Evolutionary conservation across 2,797 vertebrate species (phyloP), one percentile per base, ranked within the genome.

Genomic region (Macroramphosus scolopax): DNA sequence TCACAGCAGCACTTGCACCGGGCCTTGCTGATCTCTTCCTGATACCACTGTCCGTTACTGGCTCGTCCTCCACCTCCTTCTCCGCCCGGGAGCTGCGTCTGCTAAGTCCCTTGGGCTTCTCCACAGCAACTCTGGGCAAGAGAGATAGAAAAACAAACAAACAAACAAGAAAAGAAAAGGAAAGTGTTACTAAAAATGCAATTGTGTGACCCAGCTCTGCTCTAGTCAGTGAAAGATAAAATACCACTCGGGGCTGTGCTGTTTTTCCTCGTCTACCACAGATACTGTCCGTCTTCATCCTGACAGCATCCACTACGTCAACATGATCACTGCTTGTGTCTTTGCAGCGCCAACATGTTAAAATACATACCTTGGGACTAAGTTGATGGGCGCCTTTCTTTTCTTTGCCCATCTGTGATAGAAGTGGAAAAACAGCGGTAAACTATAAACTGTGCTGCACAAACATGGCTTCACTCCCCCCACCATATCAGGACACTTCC

Each of bases 51-150:
- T 98, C 96, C 41, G 91, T 74, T 15, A 84, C 84, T 17, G 94
- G 92, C 77, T 95, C 94, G 61, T 91, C 79, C 68, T 92, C 91
- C 20, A 89, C 81, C 80, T 93, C 92, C 73, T 96, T 97, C 80
- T 99, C 96, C 42, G 94, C 90, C 67, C 94, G 92, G 47, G 95
- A 95, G 87, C 96, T 98, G 84, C 94, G 92, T 75, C 95, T 89
- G 73, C 89, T 97, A 18, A 93, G 92, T 58, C 92, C 94, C 87
- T 97, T 98, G 57, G 93, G 91, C 74, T 95, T 98, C 88, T 98
- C 97, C 73, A 90, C 81, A 54, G 84, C 86, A 68, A 88, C 90
- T 87, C 94, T 95, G 86, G 87, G 87, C 84, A 91, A 84, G 87
- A 87, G 92, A 78, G 50, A 83, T 32, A 77, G 52, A 63, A 46